A percentile compares a stretch with the other conserved stretches of the same genome.
phyloP scores from a whole-genome alignment of 2,113 vertebrate species.

The Enhydra lutris region DNA sequence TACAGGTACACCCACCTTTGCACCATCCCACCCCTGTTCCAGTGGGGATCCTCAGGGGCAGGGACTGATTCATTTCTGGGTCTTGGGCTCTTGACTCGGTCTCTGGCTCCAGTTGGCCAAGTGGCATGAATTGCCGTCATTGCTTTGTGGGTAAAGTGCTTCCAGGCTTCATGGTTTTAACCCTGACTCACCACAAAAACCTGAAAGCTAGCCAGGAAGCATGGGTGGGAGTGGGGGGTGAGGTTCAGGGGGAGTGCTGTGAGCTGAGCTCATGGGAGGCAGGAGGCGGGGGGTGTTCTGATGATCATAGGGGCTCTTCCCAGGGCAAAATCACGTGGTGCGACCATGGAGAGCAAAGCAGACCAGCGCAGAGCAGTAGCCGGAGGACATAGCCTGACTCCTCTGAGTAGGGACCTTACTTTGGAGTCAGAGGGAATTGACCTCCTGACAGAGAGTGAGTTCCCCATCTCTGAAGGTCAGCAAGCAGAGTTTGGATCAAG shows the following conservation, averaged over 20 bases:
- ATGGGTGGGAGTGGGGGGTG: not conserved
- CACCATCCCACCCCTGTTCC: accelerated
- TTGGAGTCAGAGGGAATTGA: not conserved
- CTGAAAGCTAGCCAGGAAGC: not conserved
- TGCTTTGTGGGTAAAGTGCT: not conserved
- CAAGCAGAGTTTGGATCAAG: not conserved
- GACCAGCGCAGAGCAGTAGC: accelerated
- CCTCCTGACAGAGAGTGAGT: not conserved
- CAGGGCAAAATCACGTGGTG: not conserved
- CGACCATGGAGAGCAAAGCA: not conserved
- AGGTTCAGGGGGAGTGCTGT: not conserved
- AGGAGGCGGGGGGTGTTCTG: not conserved
- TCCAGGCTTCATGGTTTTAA: not conserved
- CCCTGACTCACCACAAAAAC: constrained; percentile 4
- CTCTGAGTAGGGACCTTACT: not conserved
- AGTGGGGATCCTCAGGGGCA: no score
- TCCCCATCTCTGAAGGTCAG: not conserved
- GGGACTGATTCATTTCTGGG: not conserved
- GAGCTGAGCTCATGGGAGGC: not conserved
- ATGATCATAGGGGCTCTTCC: not conserved
- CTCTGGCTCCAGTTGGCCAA: not conserved
- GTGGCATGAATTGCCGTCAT: not conserved
- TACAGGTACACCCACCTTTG: not conserved
- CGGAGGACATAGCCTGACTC: accelerated
- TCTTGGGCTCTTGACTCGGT: not conserved